Percentiles rank a stretch among this genome's conserved stretches.
Evolutionary conservation across 2,888 invertebrate genomes (phyloP).

Genomic region (Eubasilissa splendida): DNA sequence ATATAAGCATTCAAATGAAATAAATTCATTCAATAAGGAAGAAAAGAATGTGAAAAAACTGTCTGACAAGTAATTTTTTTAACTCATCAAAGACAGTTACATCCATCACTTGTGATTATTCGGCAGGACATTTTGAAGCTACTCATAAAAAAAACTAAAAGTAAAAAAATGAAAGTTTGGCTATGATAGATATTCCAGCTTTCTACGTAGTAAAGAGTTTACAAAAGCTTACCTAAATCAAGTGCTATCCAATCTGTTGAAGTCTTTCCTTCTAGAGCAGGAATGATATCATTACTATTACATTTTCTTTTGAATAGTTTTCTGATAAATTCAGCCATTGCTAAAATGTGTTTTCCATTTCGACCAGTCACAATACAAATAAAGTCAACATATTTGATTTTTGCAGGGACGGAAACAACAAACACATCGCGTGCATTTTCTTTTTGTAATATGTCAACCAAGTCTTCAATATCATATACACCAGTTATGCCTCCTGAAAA

Average conservation of each 20-base stretch:
- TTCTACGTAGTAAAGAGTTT: too few relatives aligned
- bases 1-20: too few relatives aligned
- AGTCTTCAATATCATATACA: conserved; percentile 91
- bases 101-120: too few relatives aligned
- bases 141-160: too few relatives aligned
- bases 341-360: conserved; percentile 82
- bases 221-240: conserved; percentile 81
- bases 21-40: too few relatives aligned
- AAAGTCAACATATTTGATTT: conserved; percentile 87
- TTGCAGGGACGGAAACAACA: conserved; percentile 82
- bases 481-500: conserved; percentile 85
- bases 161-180: too few relatives aligned
- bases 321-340: conserved; percentile 82
- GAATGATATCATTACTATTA: conserved; percentile 75
- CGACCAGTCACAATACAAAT: conserved; percentile 86
- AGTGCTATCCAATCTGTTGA: conserved; percentile 90
- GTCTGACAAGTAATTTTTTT: too few relatives aligned
- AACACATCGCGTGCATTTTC: conserved; percentile 88
- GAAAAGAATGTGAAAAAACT: too few relatives aligned
- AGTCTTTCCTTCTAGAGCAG: conserved; percentile 84
- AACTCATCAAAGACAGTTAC: too few relatives aligned
- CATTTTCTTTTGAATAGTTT: conserved; percentile 84
- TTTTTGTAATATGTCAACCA: conserved; percentile 81
- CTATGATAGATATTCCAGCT: too few relatives aligned
- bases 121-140: too few relatives aligned